A percentile compares a stretch with the other conserved stretches of the same genome.
Conservation (phyloP, 1,140 invertebrate species). For the Philaenus spumarius region DNA sequence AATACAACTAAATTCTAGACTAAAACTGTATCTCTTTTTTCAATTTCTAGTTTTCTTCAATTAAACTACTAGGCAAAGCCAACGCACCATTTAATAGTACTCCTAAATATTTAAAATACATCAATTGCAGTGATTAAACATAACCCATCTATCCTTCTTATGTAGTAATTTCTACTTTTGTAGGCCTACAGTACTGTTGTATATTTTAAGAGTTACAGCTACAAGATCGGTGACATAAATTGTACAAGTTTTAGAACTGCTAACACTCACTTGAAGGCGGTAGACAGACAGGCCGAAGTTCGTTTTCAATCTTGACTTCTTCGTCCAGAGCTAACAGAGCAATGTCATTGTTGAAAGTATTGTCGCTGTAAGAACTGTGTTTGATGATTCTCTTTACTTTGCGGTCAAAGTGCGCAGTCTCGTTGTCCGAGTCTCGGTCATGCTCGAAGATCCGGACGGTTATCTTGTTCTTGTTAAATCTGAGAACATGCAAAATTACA, state of each 20-base stretch:
- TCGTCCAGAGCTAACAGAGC: constrained; percentile 59
- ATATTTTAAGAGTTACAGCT: too few relatives aligned
- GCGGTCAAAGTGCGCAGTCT: constrained; percentile 46
- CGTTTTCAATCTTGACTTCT: constrained; percentile 43
- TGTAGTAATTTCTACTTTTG: too few relatives aligned
- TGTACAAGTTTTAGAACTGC: constrained; percentile 37
- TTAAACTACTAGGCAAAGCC: too few relatives aligned
- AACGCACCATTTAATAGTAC: too few relatives aligned
- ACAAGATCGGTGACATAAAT: constrained; percentile 29
- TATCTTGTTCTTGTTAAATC: constrained; percentile 4
- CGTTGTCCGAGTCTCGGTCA: constrained; percentile 52
- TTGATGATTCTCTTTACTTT: constrained; percentile 52
- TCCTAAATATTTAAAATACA: too few relatives aligned
- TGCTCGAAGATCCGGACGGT: constrained; percentile 61
- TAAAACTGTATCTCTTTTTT: too few relatives aligned
- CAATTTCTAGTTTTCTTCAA: too few relatives aligned
- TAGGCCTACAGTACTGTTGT: too few relatives aligned
- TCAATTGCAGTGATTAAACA: too few relatives aligned
- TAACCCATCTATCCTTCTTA: too few relatives aligned
- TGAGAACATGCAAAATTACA: too few relatives aligned
- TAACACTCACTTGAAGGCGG: constrained; percentile 50
- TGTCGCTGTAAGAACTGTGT: constrained; percentile 59
- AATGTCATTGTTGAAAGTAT: constrained; percentile 73
- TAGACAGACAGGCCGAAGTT: constrained; percentile 63
- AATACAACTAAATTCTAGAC: too few relatives aligned